Conservation (phyloP, 2,113 vertebrate species). For the Oenanthe oenanthe region DNA sequence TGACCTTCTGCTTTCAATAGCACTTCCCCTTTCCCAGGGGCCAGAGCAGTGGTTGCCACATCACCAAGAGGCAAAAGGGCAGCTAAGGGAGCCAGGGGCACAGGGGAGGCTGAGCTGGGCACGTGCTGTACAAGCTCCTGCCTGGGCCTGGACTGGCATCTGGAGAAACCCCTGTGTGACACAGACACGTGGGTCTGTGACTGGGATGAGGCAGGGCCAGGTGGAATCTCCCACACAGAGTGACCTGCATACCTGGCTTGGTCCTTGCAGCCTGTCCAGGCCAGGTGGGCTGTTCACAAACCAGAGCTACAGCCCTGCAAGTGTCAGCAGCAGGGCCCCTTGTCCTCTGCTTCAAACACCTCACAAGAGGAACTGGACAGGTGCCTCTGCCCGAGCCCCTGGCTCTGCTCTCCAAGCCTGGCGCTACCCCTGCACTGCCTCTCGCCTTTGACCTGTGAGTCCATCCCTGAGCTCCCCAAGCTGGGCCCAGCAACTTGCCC, state of each 20-base stretch:
- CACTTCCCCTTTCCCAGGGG: not conserved
- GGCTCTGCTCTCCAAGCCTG: not conserved
- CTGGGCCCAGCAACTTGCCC: rapidly evolving
- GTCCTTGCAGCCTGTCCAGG: not conserved
- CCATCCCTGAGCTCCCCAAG: not conserved
- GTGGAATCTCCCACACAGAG: not conserved
- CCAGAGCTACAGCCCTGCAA: rapidly evolving
- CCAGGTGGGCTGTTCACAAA: rapidly evolving
- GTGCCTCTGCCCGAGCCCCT: rapidly evolving
- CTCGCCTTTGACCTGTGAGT: rapidly evolving
- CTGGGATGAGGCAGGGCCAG: not conserved
- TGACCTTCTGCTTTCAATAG: not conserved
- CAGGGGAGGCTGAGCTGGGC: rapidly evolving
- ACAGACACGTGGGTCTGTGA: not conserved
- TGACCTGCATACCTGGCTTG: rapidly evolving
- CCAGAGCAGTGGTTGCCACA: not conserved
- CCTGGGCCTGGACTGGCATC: not conserved
- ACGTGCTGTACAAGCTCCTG: rapidly evolving
- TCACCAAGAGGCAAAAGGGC: not conserved
- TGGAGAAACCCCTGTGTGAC: rapidly evolving
- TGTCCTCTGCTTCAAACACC: not conserved
- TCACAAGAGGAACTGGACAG: not conserved
- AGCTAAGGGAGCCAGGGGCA: rapidly evolving
- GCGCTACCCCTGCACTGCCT: rapidly evolving
- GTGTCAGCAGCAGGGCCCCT: not conserved